Evolutionary conservation across 2,113 vertebrate species (phyloP).

Genomic region (Carassius carassius): DNA sequence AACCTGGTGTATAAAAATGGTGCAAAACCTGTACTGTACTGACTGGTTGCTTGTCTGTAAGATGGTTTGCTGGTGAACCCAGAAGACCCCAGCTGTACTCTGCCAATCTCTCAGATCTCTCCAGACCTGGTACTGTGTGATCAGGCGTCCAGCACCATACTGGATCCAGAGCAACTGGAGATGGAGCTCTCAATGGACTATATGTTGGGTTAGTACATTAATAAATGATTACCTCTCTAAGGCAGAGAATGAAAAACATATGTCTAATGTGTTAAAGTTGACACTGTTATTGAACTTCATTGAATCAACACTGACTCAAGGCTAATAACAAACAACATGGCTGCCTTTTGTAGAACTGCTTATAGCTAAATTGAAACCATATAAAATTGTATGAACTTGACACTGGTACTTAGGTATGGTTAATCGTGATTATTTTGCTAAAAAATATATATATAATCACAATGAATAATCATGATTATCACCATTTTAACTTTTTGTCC

Average conservation of each 20-base stretch:
- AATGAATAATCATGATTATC: too few relatives aligned
- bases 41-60: constrained; percentile 52
- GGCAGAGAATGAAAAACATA: background rate
- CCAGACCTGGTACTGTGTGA: constrained; percentile 91
- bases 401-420: too few relatives aligned
- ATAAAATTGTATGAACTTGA: too few relatives aligned
- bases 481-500: too few relatives aligned
- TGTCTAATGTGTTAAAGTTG: too few relatives aligned
- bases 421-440: background rate
- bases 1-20: background rate
- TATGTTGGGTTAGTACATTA: constrained; percentile 79
- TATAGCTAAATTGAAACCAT: too few relatives aligned
- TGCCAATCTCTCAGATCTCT: constrained; percentile 91
- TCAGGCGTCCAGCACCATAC: constrained; percentile 85
- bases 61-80: constrained; percentile 85
- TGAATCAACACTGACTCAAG: too few relatives aligned
- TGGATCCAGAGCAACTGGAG: constrained; percentile 85
- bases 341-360: too few relatives aligned
- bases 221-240: too few relatives aligned
- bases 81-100: constrained; percentile 77
- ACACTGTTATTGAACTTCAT: too few relatives aligned
- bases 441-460: background rate
- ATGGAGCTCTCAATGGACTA: constrained; percentile 85
- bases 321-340: too few relatives aligned
- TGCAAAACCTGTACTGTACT: background rate